Conservation (phyloP, 2,888 invertebrate genomes). For the Tetramorium bicarinatum region DNA sequence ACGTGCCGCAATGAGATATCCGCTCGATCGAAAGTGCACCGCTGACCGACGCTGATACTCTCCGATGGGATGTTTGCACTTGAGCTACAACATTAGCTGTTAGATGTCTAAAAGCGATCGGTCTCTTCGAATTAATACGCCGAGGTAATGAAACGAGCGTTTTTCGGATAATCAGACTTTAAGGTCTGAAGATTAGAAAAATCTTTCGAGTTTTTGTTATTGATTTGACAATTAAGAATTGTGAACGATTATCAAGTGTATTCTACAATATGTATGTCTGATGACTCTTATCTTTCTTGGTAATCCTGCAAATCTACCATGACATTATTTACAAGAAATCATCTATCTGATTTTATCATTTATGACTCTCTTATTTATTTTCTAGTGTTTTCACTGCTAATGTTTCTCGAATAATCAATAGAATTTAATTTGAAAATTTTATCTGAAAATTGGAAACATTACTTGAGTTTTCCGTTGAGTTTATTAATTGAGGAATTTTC, state of each 20-base stretch:
- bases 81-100: not conserved
- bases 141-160: not conserved
- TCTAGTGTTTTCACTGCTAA: too few species aligned
- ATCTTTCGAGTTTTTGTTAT: not conserved
- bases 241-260: too few species aligned
- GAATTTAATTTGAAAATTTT: too few species aligned
- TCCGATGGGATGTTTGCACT: not conserved
- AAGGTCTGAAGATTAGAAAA: not conserved
- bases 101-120: not conserved
- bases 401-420: too few species aligned
- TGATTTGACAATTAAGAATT: not conserved
- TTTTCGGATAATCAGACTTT: not conserved
- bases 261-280: not conserved
- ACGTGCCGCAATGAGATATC: constrained; percentile 63
- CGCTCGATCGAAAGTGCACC: constrained; percentile 7
- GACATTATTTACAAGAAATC: not conserved
- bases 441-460: not conserved
- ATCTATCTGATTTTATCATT: not conserved
- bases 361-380: not conserved
- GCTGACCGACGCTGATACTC: not conserved
- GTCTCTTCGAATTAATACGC: not conserved
- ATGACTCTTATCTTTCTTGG: not conserved
- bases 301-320: not conserved
- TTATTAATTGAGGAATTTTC: not conserved
- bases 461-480: too few species aligned